A percentile compares a stretch with the other conserved stretches of the same genome.
These are phyloP conservation scores for Paedocypris sp. DNA, from an alignment of 2,113 vertebrate genomes.

Conservation along the genomic window DNA sequence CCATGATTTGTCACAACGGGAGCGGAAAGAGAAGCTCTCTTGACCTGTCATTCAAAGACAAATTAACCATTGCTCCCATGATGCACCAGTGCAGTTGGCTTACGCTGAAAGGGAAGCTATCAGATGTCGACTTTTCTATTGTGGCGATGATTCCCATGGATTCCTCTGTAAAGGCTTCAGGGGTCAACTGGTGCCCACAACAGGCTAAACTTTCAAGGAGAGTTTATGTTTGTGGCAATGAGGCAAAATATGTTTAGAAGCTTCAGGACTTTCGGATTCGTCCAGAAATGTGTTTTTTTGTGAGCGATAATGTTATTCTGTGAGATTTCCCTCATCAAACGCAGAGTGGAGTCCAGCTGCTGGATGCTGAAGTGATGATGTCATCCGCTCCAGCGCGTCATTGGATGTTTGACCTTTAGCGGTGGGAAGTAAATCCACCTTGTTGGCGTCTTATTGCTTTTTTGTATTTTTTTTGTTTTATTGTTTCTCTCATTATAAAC, in stretches of 20 bases:
- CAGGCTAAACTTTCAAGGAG: conserved; percentile 3
- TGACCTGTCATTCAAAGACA: conserved; percentile 59
- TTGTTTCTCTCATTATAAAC: no score
- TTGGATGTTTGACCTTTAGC: conserved; percentile 48
- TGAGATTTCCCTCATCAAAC: neutral
- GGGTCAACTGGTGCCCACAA: neutral
- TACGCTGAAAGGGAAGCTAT: conserved; percentile 47
- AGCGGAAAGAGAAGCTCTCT: conserved; percentile 47
- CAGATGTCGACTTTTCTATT: conserved; percentile 37
- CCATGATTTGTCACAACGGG: conserved; percentile 58
- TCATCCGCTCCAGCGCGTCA: conserved; percentile 47
- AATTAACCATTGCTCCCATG: conserved; percentile 60
- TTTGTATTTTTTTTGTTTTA: neutral
- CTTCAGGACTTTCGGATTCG: no score
- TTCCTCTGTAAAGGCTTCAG: conserved; percentile 22
- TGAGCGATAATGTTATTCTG: neutral
- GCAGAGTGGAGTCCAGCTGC: conserved; percentile 42
- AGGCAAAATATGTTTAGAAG: neutral
- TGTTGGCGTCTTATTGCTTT: neutral
- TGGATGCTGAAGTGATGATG: conserved; percentile 42
- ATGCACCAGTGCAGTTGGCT: conserved; percentile 46
- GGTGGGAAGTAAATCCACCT: conserved; percentile 49
- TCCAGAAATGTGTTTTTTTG: no score
- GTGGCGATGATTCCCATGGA: conserved; percentile 26
- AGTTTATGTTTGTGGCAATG: conserved; percentile 1